A percentile compares a stretch with the other conserved stretches of the same genome.
These are phyloP conservation scores for Papilio protenor DNA, from an alignment of 2,888 invertebrate species.

Conservation along the genomic window DNA sequence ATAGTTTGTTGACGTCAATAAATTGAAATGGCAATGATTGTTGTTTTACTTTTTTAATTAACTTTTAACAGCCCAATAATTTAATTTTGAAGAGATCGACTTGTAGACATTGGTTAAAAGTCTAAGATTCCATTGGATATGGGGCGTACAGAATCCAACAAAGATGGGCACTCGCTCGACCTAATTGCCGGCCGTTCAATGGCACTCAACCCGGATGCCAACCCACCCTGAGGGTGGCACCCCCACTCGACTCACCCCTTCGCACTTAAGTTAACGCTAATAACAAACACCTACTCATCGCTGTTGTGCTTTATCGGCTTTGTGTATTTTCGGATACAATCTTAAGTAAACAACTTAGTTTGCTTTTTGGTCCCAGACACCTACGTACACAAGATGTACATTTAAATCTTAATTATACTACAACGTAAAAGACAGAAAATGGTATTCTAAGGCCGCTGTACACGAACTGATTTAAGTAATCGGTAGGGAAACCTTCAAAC, in stretches of 20 bases:
- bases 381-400: background rate
- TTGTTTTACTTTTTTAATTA: background rate
- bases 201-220: constrained; percentile 74
- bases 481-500: background rate
- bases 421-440: background rate
- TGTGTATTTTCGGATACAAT: constrained; percentile 18
- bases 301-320: background rate
- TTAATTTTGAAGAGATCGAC: constrained; percentile 17
- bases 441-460: background rate
- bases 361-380: background rate
- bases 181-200: constrained; percentile 77
- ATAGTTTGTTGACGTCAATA: too few species aligned
- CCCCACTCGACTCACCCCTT: constrained; percentile 49
- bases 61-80: background rate
- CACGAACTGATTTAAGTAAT: background rate
- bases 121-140: constrained; percentile 58
- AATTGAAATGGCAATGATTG: too few species aligned
- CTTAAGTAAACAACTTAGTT: constrained; percentile 3
- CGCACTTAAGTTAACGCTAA: constrained; percentile 56
- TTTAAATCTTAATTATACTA: background rate
- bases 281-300: constrained; percentile 56
- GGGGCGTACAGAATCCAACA: constrained; percentile 55
- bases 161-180: constrained; percentile 68
- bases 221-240: constrained; percentile 58
- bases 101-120: constrained; percentile 42